Evolutionary conservation across 2,797 vertebrate species (phyloP).

Genomic region (Hydrocynus forskahlii): DNA sequence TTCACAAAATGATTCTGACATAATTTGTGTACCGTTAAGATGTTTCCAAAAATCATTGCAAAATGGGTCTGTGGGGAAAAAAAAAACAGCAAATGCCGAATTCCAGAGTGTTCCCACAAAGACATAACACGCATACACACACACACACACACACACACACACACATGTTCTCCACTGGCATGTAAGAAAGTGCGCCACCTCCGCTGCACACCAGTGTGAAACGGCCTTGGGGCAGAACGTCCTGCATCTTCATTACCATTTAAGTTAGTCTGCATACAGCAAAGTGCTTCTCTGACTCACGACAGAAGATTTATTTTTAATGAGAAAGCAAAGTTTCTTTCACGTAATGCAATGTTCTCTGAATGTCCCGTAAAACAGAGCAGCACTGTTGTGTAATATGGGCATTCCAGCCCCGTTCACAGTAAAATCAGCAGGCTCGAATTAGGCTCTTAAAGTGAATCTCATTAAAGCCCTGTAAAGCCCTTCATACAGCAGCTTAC

Average conservation of each 20-base stretch:
- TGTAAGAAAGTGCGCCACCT: neutral
- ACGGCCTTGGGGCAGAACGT: neutral
- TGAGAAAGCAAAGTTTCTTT: neutral
- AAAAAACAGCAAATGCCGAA: neutral
- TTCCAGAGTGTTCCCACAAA: neutral
- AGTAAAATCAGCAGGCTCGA: neutral
- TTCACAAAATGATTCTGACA: neutral
- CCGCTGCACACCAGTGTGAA: neutral
- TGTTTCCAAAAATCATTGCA: neutral
- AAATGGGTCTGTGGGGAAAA: neutral
- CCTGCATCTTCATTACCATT: conserved; percentile 7
- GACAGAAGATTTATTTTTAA: neutral
- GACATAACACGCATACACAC: neutral
- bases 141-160: conserved; percentile 1
- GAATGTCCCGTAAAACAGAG: neutral
- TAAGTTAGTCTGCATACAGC: conserved; percentile 30
- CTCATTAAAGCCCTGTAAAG: neutral
- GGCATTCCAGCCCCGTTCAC: neutral
- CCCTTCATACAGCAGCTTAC: neutral
- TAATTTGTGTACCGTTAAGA: neutral
- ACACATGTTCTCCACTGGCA: neutral
- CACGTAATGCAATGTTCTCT: neutral
- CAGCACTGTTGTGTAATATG: neutral
- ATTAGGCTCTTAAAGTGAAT: neutral
- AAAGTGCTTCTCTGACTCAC: neutral